Base-by-base conservation (phyloP, 2,113 vertebrate species). In the Colaptes auratus region DNA sequence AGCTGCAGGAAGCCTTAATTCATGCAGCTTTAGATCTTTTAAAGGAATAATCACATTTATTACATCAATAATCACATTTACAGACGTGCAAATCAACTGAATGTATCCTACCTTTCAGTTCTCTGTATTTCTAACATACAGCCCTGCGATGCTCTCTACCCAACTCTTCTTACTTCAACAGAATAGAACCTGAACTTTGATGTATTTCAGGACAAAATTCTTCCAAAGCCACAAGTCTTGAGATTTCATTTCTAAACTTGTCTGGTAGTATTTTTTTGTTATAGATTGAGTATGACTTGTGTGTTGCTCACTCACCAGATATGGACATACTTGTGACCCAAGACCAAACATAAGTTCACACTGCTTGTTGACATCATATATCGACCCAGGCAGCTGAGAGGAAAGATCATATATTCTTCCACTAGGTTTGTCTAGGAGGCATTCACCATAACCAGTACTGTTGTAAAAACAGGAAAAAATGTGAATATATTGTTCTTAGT, bases 361-460 rank as follows among this genome's bases (percentile, higher is more conserved):
- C 66, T 99, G 99, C 39, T 98, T 98, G 97, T 99, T 99, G 89
- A 98, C 99, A 70, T 99, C 98, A 93, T 99, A 99, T 69, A 98
- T 82, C 65, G 98, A 98, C 63, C 99, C 99, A 48, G 99, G 99
- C 14, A 99, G 98, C 82, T 99, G 98, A 78, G 95, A 97, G 46
- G 98, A 98, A 74, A 99, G 98, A 70, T 98, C 98, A 14, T 98
- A 99, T 17, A 97, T 97, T 95, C 98, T 98, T 81, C 97, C 98
- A 64, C 92, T 98, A 7, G 99, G 99, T 95, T 99, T 99, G 86
- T 99, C 99, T 48, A 99, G 97, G 31, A 99, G 98, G 92, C 99
- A 99, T 86, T 99, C 99, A 66, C 99, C 99, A 82, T 99, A 99
- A 61, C 99, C 99, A 67, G 98, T 99, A 90, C 99, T 99, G 74